A percentile compares a stretch with the other conserved stretches of the same genome.
Evolutionary conservation across 2,113 vertebrate genomes (phyloP).

Genomic region (Chitala chitala): DNA sequence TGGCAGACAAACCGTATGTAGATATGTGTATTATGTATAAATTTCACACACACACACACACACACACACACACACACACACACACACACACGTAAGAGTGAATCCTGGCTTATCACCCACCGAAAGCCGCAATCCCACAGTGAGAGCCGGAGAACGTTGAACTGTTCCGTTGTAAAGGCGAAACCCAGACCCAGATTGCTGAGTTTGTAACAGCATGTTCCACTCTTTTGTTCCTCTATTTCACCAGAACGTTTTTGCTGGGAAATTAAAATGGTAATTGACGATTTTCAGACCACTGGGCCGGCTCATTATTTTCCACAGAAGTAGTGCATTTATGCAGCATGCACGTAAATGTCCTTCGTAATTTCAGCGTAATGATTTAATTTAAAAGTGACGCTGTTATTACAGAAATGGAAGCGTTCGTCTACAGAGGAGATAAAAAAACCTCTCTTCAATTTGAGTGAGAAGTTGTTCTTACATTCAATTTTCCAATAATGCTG

Average conservation of each 20-base stretch:
- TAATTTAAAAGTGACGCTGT: background rate
- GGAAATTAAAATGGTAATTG: constrained; percentile 13
- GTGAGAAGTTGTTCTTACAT: no score
- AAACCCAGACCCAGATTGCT: background rate
- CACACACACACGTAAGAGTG: no score
- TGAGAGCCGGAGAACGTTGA: background rate
- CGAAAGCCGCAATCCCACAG: background rate
- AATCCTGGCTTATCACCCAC: no score
- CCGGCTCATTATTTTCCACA: background rate
- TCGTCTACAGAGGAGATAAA: background rate
- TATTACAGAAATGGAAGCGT: background rate
- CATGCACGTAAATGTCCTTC: background rate
- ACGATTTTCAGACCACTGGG: constrained; percentile 10
- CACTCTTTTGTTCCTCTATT: background rate
- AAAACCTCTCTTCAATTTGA: background rate
- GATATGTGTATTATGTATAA: no score
- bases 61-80: no score
- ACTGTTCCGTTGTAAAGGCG: background rate
- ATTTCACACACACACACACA: no score
- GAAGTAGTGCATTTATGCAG: constrained; percentile 4
- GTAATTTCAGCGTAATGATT: constrained; percentile 6
- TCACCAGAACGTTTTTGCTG: background rate
- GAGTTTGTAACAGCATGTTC: background rate
- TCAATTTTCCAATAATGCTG: background rate
- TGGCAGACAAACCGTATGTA: no score